These are phyloP conservation scores for Caenorhabditis sp. DNA, from an alignment of 2,888 invertebrate genomes.

Conservation along the genomic window DNA sequence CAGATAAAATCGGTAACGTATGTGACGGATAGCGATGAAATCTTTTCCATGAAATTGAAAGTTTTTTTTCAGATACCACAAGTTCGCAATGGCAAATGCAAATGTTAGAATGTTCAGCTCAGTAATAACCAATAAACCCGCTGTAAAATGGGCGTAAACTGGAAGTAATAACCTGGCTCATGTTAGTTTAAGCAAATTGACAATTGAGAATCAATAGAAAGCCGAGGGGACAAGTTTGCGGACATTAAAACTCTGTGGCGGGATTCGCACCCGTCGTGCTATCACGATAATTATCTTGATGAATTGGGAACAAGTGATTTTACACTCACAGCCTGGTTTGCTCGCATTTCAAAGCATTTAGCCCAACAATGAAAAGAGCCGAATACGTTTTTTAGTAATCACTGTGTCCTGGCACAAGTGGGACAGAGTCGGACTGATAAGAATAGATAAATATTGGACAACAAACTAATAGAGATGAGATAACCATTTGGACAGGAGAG, in stretches of 20 bases:
- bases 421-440: conserved; percentile 35
- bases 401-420: conserved; percentile 35
- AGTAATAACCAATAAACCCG: no score
- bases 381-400: conserved; percentile 8
- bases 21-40: background rate
- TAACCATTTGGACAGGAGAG: conserved; percentile 9
- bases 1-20: background rate
- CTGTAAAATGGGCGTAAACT: no score
- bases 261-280: conserved; percentile 19
- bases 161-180: no score
- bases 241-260: conserved; percentile 41
- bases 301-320: conserved; percentile 53
- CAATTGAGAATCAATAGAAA: no score
- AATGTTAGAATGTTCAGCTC: no score
- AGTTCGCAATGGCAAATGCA: no score
- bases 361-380: background rate
- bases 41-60: no score
- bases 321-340: conserved; percentile 20
- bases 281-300: conserved; percentile 53
- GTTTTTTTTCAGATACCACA: no score
- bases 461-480: conserved; percentile 39
- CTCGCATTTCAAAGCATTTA: background rate
- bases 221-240: conserved; percentile 11
- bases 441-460: conserved; percentile 50
- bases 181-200: no score